phyloP scores from a whole-genome alignment of 2,113 vertebrate genomes.

The Phainopepla nitens region DNA sequence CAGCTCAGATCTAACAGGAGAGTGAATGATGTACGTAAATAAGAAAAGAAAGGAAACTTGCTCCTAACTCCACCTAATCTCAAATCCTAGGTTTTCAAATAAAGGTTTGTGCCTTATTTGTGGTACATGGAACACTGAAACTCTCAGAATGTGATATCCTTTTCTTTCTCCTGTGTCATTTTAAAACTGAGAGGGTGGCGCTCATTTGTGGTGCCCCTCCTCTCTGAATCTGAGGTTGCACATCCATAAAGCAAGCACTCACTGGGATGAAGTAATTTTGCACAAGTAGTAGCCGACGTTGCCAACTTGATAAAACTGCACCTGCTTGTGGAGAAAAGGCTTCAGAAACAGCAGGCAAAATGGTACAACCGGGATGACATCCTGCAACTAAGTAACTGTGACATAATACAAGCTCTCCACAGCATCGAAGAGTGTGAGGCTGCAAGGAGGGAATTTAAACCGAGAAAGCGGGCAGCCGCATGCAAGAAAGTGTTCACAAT shows the following conservation, averaged over 20 bases:
- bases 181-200: background rate
- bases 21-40: background rate
- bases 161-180: background rate
- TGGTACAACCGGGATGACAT: fast-evolving
- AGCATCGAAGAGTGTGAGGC: fast-evolving
- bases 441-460: background rate
- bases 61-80: background rate
- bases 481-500: background rate
- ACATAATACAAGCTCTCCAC: no score
- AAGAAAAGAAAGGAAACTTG: background rate
- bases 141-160: background rate
- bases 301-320: background rate
- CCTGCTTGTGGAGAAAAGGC: fast-evolving
- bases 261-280: background rate
- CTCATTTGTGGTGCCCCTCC: background rate
- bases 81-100: background rate
- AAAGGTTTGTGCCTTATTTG: background rate
- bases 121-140: fast-evolving
- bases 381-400: fast-evolving
- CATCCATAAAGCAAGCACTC: background rate
- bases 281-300: fast-evolving
- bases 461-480: fast-evolving
- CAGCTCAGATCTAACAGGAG: background rate
- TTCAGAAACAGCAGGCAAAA: background rate
- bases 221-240: background rate